Evolutionary conservation across 2,113 vertebrate species (phyloP).

Genomic region (Stictonetta naevosa): DNA sequence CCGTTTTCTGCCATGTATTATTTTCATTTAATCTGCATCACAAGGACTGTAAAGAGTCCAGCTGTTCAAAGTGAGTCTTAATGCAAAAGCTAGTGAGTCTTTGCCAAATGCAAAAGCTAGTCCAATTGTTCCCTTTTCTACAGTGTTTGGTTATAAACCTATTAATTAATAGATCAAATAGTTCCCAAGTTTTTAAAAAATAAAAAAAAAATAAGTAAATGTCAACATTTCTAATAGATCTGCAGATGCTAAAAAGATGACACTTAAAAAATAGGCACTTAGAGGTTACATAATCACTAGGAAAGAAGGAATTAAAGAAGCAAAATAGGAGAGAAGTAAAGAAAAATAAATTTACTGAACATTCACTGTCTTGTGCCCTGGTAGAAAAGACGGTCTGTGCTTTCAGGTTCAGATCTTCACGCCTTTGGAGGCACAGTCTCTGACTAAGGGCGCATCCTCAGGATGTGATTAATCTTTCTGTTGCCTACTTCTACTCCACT

Average conservation of each 20-base stretch:
- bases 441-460: neutral
- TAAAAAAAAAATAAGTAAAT: neutral
- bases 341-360: neutral
- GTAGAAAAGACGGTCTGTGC: neutral
- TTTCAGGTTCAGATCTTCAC: neutral
- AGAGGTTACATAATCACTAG: neutral
- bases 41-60: constrained; percentile 76
- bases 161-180: constrained; percentile 60
- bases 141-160: constrained; percentile 47
- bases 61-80: constrained; percentile 74
- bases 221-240: neutral
- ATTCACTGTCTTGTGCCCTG: rapidly evolving
- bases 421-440: neutral
- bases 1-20: constrained; percentile 73
- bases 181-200: neutral
- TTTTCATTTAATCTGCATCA: constrained; percentile 76
- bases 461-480: neutral
- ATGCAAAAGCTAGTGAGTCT: neutral
- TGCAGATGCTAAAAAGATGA: neutral
- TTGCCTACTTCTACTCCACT: neutral
- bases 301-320: neutral
- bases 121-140: constrained; percentile 60
- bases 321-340: neutral
- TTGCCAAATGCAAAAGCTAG: constrained; percentile 52
- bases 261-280: neutral